Conservation (phyloP, 2,113 vertebrate species). For the Brachypteracias leptosomus region DNA sequence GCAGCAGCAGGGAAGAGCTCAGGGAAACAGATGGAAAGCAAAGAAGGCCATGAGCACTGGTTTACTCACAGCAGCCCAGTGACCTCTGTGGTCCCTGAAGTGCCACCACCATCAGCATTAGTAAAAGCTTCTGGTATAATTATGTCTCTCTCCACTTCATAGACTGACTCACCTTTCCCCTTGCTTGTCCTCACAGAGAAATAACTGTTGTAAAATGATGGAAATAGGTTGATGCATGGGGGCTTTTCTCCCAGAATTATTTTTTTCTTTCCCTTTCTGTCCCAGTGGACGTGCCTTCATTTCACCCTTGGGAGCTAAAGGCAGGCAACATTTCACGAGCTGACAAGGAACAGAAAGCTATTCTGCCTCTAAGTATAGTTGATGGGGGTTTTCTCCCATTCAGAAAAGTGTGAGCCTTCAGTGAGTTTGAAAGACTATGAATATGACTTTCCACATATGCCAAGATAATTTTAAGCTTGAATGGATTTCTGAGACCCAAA, state of each 20-base stretch:
- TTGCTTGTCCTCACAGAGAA: not conserved
- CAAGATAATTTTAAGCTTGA: constrained; percentile 39
- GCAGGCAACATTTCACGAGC: not conserved
- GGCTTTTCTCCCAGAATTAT: not conserved
- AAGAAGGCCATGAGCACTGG: rapidly evolving
- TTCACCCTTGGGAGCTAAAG: not conserved
- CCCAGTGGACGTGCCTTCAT: not conserved
- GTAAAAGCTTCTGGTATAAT: not conserved
- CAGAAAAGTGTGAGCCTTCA: not conserved
- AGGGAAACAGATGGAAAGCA: not conserved
- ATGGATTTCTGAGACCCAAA: constrained; percentile 15
- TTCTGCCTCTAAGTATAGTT: not conserved
- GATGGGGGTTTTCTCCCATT: not conserved
- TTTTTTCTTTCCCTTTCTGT: not conserved
- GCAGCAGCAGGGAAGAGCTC: not conserved
- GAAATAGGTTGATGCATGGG: not conserved
- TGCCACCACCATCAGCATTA: not conserved
- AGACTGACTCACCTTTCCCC: not conserved
- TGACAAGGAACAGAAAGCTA: not conserved
- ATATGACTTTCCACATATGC: not conserved
- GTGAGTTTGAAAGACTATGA: not conserved
- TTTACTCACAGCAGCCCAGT: not conserved
- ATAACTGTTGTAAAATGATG: not conserved
- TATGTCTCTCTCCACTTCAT: not conserved
- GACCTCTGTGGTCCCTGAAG: not conserved